Conservation (phyloP, 1,140 invertebrate genomes). For the Sipha flava region DNA sequence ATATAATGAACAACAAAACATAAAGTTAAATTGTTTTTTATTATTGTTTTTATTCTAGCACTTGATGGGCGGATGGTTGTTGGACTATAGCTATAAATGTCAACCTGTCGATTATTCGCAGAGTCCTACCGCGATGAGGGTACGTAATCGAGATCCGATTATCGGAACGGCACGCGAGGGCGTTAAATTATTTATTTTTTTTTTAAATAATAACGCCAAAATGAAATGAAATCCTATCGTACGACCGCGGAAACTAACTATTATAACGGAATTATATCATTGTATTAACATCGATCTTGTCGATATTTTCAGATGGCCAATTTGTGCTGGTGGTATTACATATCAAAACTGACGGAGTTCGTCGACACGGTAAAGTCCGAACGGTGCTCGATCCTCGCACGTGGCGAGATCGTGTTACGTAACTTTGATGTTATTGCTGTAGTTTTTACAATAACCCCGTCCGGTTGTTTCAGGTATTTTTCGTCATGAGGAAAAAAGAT, state of each 20-base stretch:
- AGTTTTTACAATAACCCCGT: neutral
- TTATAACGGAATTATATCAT: no score
- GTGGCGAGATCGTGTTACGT: neutral
- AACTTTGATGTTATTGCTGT: no score
- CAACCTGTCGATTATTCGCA: slow-evolving; percentile 87
- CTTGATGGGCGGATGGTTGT: slow-evolving; percentile 72
- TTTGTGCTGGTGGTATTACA: slow-evolving; percentile 93
- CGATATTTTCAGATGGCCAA: slow-evolving; percentile 70
- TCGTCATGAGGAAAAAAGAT: slow-evolving; percentile 85
- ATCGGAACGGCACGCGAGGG: no score
- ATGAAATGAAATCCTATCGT: neutral
- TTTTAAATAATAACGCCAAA: no score
- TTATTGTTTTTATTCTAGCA: slow-evolving; percentile 55
- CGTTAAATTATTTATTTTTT: no score
- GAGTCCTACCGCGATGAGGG: slow-evolving; percentile 67
- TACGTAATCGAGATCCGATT: no score
- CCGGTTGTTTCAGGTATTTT: slow-evolving; percentile 63
- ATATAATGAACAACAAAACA: no score
- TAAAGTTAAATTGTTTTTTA: no score
- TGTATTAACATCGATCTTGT: no score
- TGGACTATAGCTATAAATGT: slow-evolving; percentile 83
- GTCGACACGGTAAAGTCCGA: slow-evolving; percentile 67
- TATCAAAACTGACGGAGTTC: slow-evolving; percentile 94
- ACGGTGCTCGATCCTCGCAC: neutral
- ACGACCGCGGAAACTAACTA: no score